Percentiles rank a stretch among this genome's conserved stretches.
phyloP scores from a whole-genome alignment of 2,888 invertebrate genomes.

The Cosmopolites sordidus region DNA sequence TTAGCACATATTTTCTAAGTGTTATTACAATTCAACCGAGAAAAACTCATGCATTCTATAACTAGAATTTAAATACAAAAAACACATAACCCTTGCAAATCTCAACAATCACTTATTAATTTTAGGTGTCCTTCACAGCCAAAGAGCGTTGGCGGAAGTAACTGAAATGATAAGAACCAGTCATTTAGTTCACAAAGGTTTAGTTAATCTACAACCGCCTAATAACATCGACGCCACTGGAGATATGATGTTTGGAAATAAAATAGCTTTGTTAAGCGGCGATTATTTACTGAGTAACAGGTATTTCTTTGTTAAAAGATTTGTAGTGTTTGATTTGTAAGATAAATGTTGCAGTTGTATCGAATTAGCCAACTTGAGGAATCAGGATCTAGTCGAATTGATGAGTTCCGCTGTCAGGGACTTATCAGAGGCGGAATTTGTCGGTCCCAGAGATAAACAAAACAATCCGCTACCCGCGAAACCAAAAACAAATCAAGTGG shows the following conservation, averaged over 20 bases:
- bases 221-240: conserved; percentile 48
- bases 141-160: conserved; percentile 69
- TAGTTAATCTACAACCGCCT: conserved; percentile 72
- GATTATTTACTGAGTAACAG: conserved; percentile 86
- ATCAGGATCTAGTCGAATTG: conserved; percentile 79
- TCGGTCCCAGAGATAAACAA: conserved; percentile 78
- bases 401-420: conserved; percentile 88
- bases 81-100: no score
- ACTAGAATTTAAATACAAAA: no score
- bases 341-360: conserved; percentile 55
- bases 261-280: conserved; percentile 84
- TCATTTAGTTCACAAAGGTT: conserved; percentile 75
- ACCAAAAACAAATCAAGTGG: conserved; percentile 45
- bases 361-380: conserved; percentile 76
- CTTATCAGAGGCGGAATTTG: conserved; percentile 85
- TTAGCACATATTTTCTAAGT: no score
- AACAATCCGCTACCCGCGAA: conserved; percentile 77
- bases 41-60: no score
- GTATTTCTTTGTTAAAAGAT: no score
- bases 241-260: conserved; percentile 92
- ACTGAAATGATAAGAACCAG: conserved; percentile 95
- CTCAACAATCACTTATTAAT: no score
- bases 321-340: no score
- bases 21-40: no score
- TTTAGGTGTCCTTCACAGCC: conserved; percentile 70